Evolutionary conservation across 2,797 vertebrate species (phyloP).

Genomic region (Lycodopsis pacificus): DNA sequence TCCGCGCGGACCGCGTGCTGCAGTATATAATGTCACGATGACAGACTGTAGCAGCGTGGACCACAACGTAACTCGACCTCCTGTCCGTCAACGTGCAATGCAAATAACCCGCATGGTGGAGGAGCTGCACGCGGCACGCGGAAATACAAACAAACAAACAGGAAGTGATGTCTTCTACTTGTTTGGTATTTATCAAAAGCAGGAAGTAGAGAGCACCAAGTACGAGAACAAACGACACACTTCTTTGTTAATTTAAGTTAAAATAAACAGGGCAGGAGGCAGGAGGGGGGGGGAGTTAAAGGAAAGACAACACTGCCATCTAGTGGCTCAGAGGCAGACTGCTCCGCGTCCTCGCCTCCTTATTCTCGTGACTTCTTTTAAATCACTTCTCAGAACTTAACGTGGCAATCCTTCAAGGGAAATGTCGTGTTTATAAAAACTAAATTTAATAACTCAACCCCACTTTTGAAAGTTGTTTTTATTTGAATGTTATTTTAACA

Average conservation of each 20-base stretch:
- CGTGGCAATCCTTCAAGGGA: too few relatives aligned
- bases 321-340: conserved; percentile 37
- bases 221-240: neutral
- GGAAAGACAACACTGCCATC: conserved; percentile 67
- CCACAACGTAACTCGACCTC: conserved; percentile 49
- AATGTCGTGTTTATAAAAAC: too few relatives aligned
- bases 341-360: neutral
- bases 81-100: conserved; percentile 52
- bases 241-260: too few relatives aligned
- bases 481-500: too few relatives aligned
- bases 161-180: neutral
- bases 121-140: neutral
- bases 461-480: too few relatives aligned
- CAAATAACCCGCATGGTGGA: conserved; percentile 9
- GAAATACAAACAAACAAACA: neutral
- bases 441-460: too few relatives aligned
- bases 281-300: neutral
- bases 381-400: neutral
- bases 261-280: neutral
- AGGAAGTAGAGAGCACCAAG: neutral
- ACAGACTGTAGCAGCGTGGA: conserved; percentile 52
- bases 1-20: conserved; percentile 33
- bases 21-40: conserved; percentile 58
- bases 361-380: neutral
- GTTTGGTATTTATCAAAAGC: neutral